These are phyloP conservation scores for Tangara arthus DNA, from an alignment of 2,797 vertebrate genomes.

Conservation along the genomic window DNA sequence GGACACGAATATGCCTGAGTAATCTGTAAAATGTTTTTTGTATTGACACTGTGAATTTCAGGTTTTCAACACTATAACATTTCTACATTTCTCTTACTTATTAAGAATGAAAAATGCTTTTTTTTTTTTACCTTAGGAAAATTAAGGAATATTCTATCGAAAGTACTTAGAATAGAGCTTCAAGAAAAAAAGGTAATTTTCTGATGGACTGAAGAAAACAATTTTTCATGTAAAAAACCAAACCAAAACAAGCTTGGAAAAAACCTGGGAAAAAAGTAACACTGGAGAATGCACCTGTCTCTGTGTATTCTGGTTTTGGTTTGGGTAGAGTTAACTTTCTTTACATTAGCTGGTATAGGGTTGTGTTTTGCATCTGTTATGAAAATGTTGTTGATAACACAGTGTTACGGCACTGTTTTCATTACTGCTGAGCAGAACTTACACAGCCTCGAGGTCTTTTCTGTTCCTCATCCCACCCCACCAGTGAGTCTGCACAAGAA, in stretches of 20 bases:
- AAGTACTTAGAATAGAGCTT: not conserved
- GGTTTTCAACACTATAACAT: not conserved
- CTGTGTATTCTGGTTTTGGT: not conserved
- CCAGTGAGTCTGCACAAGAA: not conserved
- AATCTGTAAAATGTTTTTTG: not conserved
- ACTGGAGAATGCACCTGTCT: fast-evolving
- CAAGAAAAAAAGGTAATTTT: not conserved
- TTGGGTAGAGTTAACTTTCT: not conserved
- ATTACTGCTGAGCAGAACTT: not conserved
- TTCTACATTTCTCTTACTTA: not conserved
- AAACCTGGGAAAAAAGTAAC: not conserved
- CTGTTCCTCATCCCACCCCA: not conserved
- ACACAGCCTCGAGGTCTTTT: not conserved
- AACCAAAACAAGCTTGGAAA: not conserved
- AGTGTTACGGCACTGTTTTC: not conserved
- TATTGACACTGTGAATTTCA: not conserved
- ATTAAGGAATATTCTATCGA: not conserved
- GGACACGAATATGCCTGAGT: not conserved
- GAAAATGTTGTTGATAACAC: not conserved
- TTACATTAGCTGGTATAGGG: not conserved
- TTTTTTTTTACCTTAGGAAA: not conserved
- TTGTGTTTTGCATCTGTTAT: not conserved
- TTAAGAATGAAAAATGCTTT: not conserved
- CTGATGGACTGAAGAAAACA: not conserved
- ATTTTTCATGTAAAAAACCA: not conserved